phyloP scores from a whole-genome alignment of 2,888 invertebrate species.

The Busseola fusca region DNA sequence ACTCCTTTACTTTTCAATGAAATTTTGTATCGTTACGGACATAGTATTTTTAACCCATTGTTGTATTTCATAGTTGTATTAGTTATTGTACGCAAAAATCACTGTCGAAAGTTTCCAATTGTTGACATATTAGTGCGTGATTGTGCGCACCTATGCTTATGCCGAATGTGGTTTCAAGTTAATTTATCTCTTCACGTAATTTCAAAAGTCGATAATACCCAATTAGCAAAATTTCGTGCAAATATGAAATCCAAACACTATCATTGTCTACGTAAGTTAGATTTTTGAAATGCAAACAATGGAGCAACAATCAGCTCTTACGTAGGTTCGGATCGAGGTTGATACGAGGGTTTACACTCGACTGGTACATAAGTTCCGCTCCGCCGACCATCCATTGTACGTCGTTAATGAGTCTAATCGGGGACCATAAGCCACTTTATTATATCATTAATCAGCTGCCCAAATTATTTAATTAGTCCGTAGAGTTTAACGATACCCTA shows the following conservation, averaged over 20 bases:
- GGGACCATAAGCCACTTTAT: slow-evolving; percentile 69
- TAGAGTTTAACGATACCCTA: slow-evolving; percentile 7
- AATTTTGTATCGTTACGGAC: too few relatives aligned
- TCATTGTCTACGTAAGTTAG: slow-evolving; percentile 4
- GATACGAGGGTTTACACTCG: slow-evolving; percentile 79
- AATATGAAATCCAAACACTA: slow-evolving; percentile 16
- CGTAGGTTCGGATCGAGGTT: slow-evolving; percentile 64
- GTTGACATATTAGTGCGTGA: too few relatives aligned
- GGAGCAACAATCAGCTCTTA: slow-evolving; percentile 57
- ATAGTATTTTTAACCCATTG: too few relatives aligned
- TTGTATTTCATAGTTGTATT: too few relatives aligned
- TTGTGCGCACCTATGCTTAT: background rate
- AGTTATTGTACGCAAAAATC: too few relatives aligned
- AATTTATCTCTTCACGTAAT: background rate
- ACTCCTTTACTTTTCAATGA: too few relatives aligned
- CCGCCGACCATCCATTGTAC: slow-evolving; percentile 75
- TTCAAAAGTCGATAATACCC: background rate
- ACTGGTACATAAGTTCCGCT: slow-evolving; percentile 81
- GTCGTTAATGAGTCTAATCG: slow-evolving; percentile 72
- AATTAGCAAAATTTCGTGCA: slow-evolving; percentile 4
- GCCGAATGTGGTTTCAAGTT: background rate
- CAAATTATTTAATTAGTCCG: slow-evolving; percentile 56
- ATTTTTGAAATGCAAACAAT: slow-evolving; percentile 49
- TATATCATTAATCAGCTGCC: slow-evolving; percentile 60
- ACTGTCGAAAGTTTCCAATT: too few relatives aligned